phyloP scores from a whole-genome alignment of 2,797 vertebrate genomes.

The Thalassophryne amazonica region DNA sequence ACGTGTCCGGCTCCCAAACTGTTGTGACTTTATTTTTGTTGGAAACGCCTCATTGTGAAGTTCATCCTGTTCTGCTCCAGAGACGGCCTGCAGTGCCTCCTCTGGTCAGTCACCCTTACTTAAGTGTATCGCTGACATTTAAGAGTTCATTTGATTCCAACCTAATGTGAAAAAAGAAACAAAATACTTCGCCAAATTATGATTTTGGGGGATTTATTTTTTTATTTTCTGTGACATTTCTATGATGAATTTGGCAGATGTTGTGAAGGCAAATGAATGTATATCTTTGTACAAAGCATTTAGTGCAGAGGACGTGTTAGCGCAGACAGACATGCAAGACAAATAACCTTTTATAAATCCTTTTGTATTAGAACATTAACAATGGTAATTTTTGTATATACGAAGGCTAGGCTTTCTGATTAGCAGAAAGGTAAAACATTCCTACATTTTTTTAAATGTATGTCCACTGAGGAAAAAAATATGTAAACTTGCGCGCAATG shows the following conservation, averaged over 20 bases:
- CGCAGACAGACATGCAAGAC: conserved; percentile 86
- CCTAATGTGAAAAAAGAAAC: conserved; percentile 51
- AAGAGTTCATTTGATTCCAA: conserved; percentile 46
- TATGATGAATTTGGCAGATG: conserved; percentile 72
- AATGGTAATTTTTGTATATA: conserved; percentile 99
- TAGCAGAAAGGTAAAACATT: conserved; percentile 99
- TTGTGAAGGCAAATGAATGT: conserved; percentile 85
- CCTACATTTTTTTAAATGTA: conserved; percentile 96
- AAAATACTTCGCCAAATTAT: conserved; percentile 58
- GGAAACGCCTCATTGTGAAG: conserved; percentile 23
- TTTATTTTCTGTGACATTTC: conserved; percentile 51
- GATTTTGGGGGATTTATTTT: conserved; percentile 42
- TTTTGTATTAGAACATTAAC: conserved; percentile 99
- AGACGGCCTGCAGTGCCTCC: conserved; percentile 17
- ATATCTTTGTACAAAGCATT: conserved; percentile 89
- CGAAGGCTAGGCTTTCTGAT: conserved; percentile 95
- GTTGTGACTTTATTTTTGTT: conserved; percentile 6
- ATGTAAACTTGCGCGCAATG: conserved; percentile 96
- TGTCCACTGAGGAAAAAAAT: conserved; percentile 96
- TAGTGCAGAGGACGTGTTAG: conserved; percentile 92
- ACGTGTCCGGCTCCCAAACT: conserved; percentile 36
- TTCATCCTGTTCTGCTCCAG: conserved; percentile 15
- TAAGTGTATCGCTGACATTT: conserved; percentile 27
- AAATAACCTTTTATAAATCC: conserved; percentile 96
- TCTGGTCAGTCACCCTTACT: conserved; percentile 17